These are phyloP conservation scores for Drosophila pullipes DNA, from an alignment of 2,888 invertebrate genomes.

Conservation along the genomic window DNA sequence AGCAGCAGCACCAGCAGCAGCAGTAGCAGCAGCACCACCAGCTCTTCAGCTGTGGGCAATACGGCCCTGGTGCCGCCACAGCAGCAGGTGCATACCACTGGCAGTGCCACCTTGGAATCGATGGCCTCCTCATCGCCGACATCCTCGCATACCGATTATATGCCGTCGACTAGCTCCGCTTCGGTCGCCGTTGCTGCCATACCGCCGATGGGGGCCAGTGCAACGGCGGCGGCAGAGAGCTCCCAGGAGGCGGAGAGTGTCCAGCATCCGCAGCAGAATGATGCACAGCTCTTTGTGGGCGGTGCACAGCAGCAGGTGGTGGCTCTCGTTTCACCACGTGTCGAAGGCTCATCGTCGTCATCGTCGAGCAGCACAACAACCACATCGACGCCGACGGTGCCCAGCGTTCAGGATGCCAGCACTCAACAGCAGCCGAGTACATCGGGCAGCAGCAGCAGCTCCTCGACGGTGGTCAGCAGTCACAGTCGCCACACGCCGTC, in stretches of 20 bases:
- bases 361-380: slow-evolving; percentile 53
- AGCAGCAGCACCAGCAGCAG: slow-evolving; percentile 53
- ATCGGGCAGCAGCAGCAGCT: slow-evolving; percentile 83
- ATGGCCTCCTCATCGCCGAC: slow-evolving; percentile 89
- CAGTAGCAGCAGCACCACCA: slow-evolving; percentile 50
- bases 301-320: slow-evolving; percentile 88
- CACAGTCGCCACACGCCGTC: slow-evolving; percentile 86
- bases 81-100: slow-evolving; percentile 88
- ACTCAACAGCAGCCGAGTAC: slow-evolving; percentile 85
- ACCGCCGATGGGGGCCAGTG: slow-evolving; percentile 86
- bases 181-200: slow-evolving; percentile 89
- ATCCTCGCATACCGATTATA: slow-evolving; percentile 92
- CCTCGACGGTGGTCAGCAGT: slow-evolving; percentile 85
- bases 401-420: slow-evolving; percentile 80
- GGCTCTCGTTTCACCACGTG: slow-evolving; percentile 90
- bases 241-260: slow-evolving; percentile 86
- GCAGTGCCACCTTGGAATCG: slow-evolving; percentile 85
- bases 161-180: slow-evolving; percentile 92
- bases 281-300: slow-evolving; percentile 82
- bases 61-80: slow-evolving; percentile 88
- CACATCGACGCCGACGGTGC: slow-evolving; percentile 71
- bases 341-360: slow-evolving; percentile 87
- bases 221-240: slow-evolving; percentile 85
- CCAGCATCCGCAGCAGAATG: slow-evolving; percentile 83
- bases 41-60: slow-evolving; percentile 78